Base-by-base conservation (phyloP, 2,797 vertebrate species). In the Luscinia luscinia region DNA sequence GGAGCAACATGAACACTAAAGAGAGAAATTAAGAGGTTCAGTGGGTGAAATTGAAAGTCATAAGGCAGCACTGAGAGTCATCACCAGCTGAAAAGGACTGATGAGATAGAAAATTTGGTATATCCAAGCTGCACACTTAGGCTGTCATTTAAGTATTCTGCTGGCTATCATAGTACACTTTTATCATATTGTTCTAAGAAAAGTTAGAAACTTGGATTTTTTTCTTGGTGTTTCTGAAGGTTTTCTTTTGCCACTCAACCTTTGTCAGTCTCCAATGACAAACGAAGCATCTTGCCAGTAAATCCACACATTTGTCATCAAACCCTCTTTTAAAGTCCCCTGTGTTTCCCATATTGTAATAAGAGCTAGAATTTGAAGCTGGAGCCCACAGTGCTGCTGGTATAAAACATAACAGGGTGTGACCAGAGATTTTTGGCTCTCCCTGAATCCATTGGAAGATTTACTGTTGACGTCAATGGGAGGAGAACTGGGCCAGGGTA, bases 401-500 rank as follows among this genome's bases (percentile, higher is more conserved):
- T 66, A 45, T 78, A 94, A 93, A 69, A 84, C 91, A 84, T 66
- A 76, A 63, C 61, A 92, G 79, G 79, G 92, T 77, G 67, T 92
- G 91, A 79, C 52, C 77, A 51, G 68, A 89, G 76, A 75, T 66
- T 94, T 96, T 93, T 94, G 93, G 91, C 89, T 90, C 58, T 84
- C 51, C 62, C 48, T 84, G 76, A 93, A 96, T 76, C 89, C 83
- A 95, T 63, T 94, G 93, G 92, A 90, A 90, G 94, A 95, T 92
- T 84, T 96, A 82, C 75, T 57, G 58, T 67, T 96, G 96, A 96
- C 84, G 80, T 95, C 89, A 96, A 66, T 86, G 80, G 84, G 93
- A 96, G 92, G 75, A 86, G 76, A 84, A 46, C 2, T 91, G 89
- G 64, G 87, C 75, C 76, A 64, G 19, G 6, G 55, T 94, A 86